phyloP scores from a whole-genome alignment of 2,888 invertebrate genomes.

The Acheta domesticus region DNA sequence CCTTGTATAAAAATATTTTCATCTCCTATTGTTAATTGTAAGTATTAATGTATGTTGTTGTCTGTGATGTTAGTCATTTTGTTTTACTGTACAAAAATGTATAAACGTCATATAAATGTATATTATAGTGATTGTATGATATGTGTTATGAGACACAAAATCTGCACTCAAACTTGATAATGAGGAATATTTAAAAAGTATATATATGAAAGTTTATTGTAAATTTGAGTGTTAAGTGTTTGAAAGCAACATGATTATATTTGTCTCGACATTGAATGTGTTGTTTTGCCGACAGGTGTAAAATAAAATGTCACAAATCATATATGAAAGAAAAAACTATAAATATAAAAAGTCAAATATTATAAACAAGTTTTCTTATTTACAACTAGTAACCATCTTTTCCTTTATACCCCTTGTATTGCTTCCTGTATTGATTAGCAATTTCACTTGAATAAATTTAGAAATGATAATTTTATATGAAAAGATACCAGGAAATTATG shows the following conservation, averaged over 20 bases:
- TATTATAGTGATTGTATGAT: slow-evolving; percentile 27
- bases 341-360: too few relatives aligned
- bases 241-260: too few relatives aligned
- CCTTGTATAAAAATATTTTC: not conserved
- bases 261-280: too few relatives aligned
- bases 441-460: too few relatives aligned
- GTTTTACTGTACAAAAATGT: slow-evolving; percentile 35
- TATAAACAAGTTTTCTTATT: too few relatives aligned
- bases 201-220: slow-evolving; percentile 6
- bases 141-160: not conserved
- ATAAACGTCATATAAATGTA: slow-evolving; percentile 30
- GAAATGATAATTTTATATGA: too few relatives aligned
- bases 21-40: slow-evolving; percentile 25
- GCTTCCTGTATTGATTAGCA: too few relatives aligned
- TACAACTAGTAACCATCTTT: too few relatives aligned
- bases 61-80: slow-evolving; percentile 36
- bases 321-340: too few relatives aligned
- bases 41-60: slow-evolving; percentile 34
- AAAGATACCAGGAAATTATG: accelerated
- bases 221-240: not conserved
- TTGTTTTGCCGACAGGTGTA: too few relatives aligned
- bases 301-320: too few relatives aligned
- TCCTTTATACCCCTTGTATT: too few relatives aligned
- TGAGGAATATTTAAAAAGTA: not conserved
- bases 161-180: slow-evolving; percentile 2